A percentile compares a stretch with the other conserved stretches of the same genome.
phyloP scores from a whole-genome alignment of 2,888 invertebrate genomes.

The Melolontha melolontha region DNA sequence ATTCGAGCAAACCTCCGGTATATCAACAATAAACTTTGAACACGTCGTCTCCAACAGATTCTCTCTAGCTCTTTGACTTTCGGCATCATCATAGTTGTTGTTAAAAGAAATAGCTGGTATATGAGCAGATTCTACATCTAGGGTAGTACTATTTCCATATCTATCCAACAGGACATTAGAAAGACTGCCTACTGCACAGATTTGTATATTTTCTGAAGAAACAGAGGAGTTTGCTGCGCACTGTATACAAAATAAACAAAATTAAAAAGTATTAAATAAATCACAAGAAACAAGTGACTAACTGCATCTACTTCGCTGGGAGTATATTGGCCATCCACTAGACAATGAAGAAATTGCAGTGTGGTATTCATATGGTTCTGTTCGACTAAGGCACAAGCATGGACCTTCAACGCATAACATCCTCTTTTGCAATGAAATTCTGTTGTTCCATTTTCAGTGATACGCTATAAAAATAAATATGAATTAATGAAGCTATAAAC shows the following conservation, averaged over 20 bases:
- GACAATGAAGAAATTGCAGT: constrained; percentile 60
- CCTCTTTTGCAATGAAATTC: constrained; percentile 64
- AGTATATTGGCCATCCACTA: constrained; percentile 54
- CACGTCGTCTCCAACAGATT: constrained; percentile 37
- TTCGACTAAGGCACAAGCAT: constrained; percentile 64
- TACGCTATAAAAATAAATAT: constrained; percentile 8
- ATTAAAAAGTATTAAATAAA: no score
- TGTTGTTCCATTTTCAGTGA: constrained; percentile 49
- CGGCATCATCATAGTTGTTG: constrained; percentile 48
- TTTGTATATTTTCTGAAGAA: constrained; percentile 12
- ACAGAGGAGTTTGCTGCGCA: constrained; percentile 23
- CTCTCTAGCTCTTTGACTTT: constrained; percentile 36
- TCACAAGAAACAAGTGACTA: background rate
- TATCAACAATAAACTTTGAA: background rate
- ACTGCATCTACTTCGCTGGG: constrained; percentile 12
- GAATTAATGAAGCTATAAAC: background rate
- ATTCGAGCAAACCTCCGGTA: constrained; percentile 1
- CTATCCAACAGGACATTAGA: constrained; percentile 55
- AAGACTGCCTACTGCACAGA: constrained; percentile 20
- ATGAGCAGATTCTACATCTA: constrained; percentile 49
- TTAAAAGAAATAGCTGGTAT: constrained; percentile 62
- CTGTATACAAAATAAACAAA: background rate
- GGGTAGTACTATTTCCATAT: constrained; percentile 61
- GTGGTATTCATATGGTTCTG: constrained; percentile 49
- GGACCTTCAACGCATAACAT: constrained; percentile 66